Conservation (phyloP, 1,140 invertebrate species). For the Orchesella cincta region DNA sequence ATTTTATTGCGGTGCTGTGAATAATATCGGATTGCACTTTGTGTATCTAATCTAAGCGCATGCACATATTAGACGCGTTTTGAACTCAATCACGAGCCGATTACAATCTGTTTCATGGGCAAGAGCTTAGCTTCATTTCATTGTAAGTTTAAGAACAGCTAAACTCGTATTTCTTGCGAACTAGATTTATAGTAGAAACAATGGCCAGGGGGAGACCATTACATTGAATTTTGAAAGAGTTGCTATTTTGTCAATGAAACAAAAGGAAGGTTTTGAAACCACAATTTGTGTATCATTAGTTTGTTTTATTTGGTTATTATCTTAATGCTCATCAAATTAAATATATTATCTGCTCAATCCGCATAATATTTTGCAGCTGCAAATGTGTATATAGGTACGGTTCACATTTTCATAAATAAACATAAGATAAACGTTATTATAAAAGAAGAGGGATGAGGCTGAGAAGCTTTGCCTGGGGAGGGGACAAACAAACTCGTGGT, state of each 20-base stretch:
- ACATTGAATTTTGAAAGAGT: constrained; percentile 5
- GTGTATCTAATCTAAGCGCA: background rate
- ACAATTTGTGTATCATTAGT: constrained; percentile 14
- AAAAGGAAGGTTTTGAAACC: background rate
- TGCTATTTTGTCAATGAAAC: constrained; percentile 1
- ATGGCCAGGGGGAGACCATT: too few species aligned
- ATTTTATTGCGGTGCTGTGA: background rate
- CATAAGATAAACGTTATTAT: too few species aligned
- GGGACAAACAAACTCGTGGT: too few species aligned
- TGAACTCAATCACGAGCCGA: background rate
- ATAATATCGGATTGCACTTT: background rate
- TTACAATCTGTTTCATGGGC: background rate
- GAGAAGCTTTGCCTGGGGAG: too few species aligned
- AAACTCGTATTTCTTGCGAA: background rate
- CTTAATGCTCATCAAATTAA: constrained; percentile 4
- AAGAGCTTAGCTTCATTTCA: background rate
- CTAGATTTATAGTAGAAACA: background rate
- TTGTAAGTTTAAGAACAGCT: background rate
- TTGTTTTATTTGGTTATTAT: background rate
- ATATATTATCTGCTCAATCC: background rate
- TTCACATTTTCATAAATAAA: too few species aligned
- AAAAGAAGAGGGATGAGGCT: too few species aligned
- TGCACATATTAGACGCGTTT: too few species aligned
- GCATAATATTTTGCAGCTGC: too few species aligned
- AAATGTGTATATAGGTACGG: too few species aligned